A percentile compares a stretch with the other conserved stretches of the same genome.
phyloP scores from a whole-genome alignment of 2,113 vertebrate species.

The Reinhardtius hippoglossoides region DNA sequence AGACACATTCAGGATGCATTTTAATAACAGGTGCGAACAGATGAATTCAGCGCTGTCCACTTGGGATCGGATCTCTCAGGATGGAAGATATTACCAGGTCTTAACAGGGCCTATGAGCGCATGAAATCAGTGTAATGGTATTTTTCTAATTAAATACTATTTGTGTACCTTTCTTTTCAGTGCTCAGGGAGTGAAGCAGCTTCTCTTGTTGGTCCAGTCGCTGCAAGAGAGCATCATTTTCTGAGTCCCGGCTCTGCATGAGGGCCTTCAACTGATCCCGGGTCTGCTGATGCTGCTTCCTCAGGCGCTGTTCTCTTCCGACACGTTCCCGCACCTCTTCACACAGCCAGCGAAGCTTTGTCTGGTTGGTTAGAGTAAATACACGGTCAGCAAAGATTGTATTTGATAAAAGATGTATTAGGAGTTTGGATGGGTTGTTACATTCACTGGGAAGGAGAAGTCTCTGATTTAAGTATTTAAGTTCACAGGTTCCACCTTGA shows the following conservation, averaged over 20 bases:
- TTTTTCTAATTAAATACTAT: background rate
- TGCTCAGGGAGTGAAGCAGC: constrained; percentile 85
- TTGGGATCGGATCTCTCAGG: no score
- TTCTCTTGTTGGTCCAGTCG: constrained; percentile 89
- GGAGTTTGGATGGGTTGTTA: background rate
- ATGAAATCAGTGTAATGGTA: background rate
- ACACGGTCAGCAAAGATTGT: background rate
- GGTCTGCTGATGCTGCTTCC: constrained; percentile 81
- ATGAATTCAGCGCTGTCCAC: no score
- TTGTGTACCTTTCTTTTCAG: constrained; percentile 89
- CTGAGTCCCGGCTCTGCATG: constrained; percentile 82
- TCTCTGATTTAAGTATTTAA: background rate
- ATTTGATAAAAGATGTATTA: background rate
- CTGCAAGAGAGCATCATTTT: constrained; percentile 84
- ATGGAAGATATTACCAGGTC: background rate
- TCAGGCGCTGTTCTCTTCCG: constrained; percentile 83
- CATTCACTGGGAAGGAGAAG: background rate
- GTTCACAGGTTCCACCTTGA: background rate
- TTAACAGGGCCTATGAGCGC: no score
- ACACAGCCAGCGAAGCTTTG: constrained; percentile 87
- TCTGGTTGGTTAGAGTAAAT: constrained; percentile 48
- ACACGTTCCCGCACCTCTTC: constrained; percentile 90
- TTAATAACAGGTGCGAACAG: no score
- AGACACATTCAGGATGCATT: background rate
- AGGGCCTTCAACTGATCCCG: constrained; percentile 86